Evolutionary conservation across 2,113 vertebrate genomes (phyloP).

Genomic region (Vidua macroura): DNA sequence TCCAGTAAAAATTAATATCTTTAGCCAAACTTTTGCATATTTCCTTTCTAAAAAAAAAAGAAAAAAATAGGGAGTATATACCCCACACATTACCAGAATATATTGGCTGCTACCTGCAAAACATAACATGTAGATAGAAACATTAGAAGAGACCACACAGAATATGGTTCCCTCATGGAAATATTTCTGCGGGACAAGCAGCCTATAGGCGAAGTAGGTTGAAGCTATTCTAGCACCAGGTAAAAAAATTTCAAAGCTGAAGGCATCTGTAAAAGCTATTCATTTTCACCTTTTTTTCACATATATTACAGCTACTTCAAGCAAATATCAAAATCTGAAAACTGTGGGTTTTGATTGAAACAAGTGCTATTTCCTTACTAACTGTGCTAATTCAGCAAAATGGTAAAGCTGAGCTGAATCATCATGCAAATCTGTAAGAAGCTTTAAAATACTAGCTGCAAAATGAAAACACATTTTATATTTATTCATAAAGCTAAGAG

Average conservation of each 20-base stretch:
- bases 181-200: slow-evolving; percentile 31
- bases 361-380: slow-evolving; percentile 25
- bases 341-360: slow-evolving; percentile 15
- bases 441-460: slow-evolving; percentile 25
- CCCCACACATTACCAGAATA: neutral
- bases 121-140: neutral
- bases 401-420: slow-evolving; percentile 32
- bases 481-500: slow-evolving; percentile 9
- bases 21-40: neutral
- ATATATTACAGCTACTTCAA: neutral
- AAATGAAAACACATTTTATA: slow-evolving; percentile 35
- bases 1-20: neutral
- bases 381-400: slow-evolving; percentile 28
- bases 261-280: slow-evolving; percentile 15
- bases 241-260: slow-evolving; percentile 52
- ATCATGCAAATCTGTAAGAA: slow-evolving; percentile 18
- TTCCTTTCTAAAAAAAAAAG: neutral
- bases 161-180: neutral
- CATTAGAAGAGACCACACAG: neutral
- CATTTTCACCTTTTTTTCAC: slow-evolving; percentile 30
- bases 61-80: neutral
- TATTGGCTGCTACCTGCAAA: neutral
- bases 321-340: slow-evolving; percentile 31
- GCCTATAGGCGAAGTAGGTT: neutral
- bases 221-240: slow-evolving; percentile 18